Percentiles rank a stretch among this genome's conserved stretches.
phyloP scores from a whole-genome alignment of 1,140 invertebrate genomes.

The Eriocheir sinensis region DNA sequence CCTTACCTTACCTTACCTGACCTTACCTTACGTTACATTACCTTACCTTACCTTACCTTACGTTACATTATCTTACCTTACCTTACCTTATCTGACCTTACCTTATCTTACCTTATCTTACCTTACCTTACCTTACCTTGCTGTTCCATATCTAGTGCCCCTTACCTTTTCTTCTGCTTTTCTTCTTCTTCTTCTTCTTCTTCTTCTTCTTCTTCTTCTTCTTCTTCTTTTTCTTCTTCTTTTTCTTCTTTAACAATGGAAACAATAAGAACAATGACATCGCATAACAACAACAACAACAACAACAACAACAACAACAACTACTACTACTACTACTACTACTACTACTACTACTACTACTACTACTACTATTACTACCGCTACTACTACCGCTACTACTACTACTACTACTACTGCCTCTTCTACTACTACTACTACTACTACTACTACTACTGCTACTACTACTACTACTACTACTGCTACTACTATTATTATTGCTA shows the following conservation, averaged over 20 bases:
- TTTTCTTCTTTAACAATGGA: not conserved
- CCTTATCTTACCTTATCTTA: no score
- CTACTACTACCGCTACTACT: not conserved
- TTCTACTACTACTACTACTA: not conserved
- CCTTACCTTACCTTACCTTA: no score
- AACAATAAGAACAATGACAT: not conserved
- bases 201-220: no score
- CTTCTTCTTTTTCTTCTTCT: not conserved
- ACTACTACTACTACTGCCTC: not conserved
- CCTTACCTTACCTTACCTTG: no score
- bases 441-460: not conserved
- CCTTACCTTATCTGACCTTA: no score
- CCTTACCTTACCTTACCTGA: no score
- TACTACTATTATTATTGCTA: not conserved
- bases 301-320: not conserved
- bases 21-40: no score
- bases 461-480: not conserved
- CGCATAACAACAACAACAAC: not conserved
- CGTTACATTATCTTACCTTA: no score
- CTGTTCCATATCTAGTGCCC: no score
- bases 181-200: no score
- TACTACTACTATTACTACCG: not conserved
- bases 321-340: slow-evolving; percentile 1
- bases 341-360: slow-evolving; percentile 14
- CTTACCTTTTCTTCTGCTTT: no score